Evolutionary conservation across 2,797 vertebrate genomes (phyloP).

Genomic region (Ara ararauna): DNA sequence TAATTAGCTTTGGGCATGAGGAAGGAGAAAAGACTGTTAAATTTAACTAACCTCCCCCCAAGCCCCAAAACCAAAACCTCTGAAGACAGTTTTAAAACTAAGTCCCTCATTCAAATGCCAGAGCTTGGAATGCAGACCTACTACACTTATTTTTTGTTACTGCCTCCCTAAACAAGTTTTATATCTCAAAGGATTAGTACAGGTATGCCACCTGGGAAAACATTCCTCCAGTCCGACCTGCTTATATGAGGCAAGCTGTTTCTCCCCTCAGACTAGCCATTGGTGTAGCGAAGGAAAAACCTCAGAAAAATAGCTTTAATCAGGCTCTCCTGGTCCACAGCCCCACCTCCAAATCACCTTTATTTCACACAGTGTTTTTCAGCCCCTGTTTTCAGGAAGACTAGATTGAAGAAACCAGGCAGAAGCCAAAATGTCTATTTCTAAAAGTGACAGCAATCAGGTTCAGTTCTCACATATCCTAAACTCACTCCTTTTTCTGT

Average conservation of each 20-base stretch:
- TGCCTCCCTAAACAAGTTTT: background rate
- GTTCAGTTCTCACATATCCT: background rate
- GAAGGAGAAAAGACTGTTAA: conserved; percentile 9
- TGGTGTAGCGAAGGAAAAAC: background rate
- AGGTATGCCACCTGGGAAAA: background rate
- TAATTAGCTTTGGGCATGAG: conserved; percentile 21
- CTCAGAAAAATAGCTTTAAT: background rate
- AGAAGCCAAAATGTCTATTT: background rate
- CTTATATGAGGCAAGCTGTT: background rate
- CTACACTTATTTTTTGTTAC: background rate
- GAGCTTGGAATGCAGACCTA: background rate
- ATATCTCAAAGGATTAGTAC: background rate
- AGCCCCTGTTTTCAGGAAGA: background rate
- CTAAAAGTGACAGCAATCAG: background rate
- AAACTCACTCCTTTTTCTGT: background rate
- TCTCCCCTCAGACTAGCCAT: background rate
- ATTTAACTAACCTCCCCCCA: background rate
- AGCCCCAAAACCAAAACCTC: background rate
- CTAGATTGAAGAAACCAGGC: background rate
- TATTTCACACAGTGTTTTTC: background rate
- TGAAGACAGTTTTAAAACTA: background rate
- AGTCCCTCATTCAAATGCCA: background rate
- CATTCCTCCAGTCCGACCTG: background rate
- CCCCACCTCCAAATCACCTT: background rate
- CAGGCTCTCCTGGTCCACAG: background rate